phyloP scores from a whole-genome alignment of 1,140 invertebrate genomes.

The Babylonia areolata region DNA sequence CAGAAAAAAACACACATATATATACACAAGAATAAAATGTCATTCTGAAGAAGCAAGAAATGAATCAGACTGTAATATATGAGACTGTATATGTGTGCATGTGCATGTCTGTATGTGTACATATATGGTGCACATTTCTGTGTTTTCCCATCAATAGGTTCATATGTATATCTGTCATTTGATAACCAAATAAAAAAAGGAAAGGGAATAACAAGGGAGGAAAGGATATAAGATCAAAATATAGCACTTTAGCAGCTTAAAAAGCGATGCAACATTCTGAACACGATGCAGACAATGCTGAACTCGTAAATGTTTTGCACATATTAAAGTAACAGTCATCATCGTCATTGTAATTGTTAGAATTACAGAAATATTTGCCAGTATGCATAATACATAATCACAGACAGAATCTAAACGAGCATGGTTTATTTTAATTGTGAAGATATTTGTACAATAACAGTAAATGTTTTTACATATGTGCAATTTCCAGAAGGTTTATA shows the following conservation, averaged over 20 bases:
- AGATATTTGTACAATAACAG: neutral
- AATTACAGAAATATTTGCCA: neutral
- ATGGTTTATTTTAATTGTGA: neutral
- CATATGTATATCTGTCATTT: neutral
- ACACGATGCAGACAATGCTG: neutral
- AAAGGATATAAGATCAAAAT: too few relatives aligned
- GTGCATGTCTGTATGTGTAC: slow-evolving; percentile 5
- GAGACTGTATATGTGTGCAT: neutral
- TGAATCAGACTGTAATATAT: neutral
- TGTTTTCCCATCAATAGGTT: neutral
- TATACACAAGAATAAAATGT: too few relatives aligned
- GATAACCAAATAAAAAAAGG: too few relatives aligned
- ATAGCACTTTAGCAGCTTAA: too few relatives aligned
- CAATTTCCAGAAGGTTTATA: too few relatives aligned
- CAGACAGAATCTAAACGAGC: neutral
- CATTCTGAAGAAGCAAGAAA: too few relatives aligned
- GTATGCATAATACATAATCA: neutral
- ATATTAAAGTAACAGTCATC: neutral
- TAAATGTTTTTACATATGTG: neutral
- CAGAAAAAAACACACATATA: too few relatives aligned
- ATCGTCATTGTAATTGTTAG: neutral
- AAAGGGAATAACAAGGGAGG: too few relatives aligned
- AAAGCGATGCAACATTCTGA: too few relatives aligned
- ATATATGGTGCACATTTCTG: neutral
- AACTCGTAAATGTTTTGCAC: neutral